Evolutionary conservation across 1,140 invertebrate species (phyloP).

Genomic region (Macrobrachium rosenbergii): DNA sequence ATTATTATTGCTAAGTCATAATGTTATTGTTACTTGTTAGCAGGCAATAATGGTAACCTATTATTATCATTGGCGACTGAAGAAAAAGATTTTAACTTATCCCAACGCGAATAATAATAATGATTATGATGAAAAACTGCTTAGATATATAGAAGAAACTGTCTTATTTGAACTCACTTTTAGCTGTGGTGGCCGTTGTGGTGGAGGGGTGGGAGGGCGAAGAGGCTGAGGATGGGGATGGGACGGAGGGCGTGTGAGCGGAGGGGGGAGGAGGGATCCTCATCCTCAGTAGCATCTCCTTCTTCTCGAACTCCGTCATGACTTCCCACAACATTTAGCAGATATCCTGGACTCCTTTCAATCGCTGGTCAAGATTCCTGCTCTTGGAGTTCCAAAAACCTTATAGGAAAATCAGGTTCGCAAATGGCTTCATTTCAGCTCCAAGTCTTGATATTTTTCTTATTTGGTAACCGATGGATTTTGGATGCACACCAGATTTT

Average conservation of each 20-base stretch:
- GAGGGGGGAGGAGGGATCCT: not conserved
- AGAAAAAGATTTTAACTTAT: too few species aligned
- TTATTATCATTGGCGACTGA: too few species aligned
- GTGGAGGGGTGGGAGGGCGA: not conserved
- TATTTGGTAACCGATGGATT: too few species aligned
- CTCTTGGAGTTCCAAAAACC: not conserved
- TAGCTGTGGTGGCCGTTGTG: slow-evolving; percentile 1
- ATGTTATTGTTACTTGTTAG: too few species aligned
- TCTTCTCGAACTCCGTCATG: slow-evolving; percentile 50
- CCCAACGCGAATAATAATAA: too few species aligned
- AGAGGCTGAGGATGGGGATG: slow-evolving; percentile 2
- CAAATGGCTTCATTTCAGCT: too few species aligned
- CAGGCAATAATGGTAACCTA: too few species aligned
- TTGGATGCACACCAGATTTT: too few species aligned
- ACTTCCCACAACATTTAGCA: slow-evolving; percentile 33
- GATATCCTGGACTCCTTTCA: not conserved
- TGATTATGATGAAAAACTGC: too few species aligned
- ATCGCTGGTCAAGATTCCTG: not conserved
- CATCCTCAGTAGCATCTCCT: slow-evolving; percentile 38
- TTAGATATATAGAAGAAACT: not conserved
- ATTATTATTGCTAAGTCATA: too few species aligned
- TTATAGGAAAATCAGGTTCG: not conserved
- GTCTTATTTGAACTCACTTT: not conserved
- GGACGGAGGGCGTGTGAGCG: not conserved
- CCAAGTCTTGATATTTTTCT: too few species aligned